Conservation (phyloP, 2,113 vertebrate genomes). For the Acrocephalus arundinaceus region DNA sequence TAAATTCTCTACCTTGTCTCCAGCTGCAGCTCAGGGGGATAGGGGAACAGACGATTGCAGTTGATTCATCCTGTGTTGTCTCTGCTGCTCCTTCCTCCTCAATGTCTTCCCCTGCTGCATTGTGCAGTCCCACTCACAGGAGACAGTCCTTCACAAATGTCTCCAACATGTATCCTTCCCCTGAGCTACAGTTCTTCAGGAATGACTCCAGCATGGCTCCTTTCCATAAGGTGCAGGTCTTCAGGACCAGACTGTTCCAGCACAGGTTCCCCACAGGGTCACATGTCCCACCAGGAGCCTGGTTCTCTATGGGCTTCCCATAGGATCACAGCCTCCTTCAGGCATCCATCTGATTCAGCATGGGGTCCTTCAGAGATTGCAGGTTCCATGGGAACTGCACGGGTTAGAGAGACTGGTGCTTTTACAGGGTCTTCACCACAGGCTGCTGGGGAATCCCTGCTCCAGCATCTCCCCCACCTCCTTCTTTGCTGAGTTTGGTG, state of each 20-base stretch:
- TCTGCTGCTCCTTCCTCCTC: background rate
- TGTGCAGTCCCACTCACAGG: background rate
- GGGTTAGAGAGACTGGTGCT: rapidly evolving
- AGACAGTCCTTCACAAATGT: background rate
- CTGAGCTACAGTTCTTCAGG: background rate
- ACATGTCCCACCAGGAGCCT: background rate
- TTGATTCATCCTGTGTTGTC: background rate
- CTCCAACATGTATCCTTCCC: rapidly evolving
- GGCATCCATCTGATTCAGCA: background rate
- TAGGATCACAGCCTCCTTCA: background rate
- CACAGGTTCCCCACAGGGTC: no score
- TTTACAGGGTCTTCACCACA: background rate
- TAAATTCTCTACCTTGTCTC: background rate
- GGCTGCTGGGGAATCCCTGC: background rate
- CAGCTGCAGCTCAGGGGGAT: rapidly evolving
- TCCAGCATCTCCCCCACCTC: background rate
- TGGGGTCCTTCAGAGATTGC: background rate
- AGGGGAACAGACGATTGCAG: background rate
- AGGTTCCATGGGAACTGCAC: background rate
- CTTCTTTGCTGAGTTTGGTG: background rate
- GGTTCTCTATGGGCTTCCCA: background rate
- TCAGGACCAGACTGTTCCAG: background rate
- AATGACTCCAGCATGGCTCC: background rate
- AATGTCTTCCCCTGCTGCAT: background rate
- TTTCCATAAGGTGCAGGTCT: background rate